These are phyloP conservation scores for Zaprionus gabonicus DNA, from an alignment of 1,140 invertebrate genomes.

Conservation along the genomic window DNA sequence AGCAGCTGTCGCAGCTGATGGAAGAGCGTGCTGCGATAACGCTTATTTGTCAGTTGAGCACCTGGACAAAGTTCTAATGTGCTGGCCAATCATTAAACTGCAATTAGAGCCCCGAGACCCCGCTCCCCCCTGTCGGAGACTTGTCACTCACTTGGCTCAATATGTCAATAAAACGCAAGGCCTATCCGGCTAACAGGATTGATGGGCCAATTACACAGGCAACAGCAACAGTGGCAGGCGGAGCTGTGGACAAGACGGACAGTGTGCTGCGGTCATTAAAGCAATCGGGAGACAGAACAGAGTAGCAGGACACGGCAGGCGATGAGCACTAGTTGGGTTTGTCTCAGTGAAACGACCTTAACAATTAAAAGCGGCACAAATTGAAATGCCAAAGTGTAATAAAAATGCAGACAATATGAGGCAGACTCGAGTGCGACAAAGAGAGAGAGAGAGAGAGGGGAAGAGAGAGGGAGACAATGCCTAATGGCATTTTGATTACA, in stretches of 20 bases:
- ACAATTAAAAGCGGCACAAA: constrained; percentile 38
- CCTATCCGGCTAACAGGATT: constrained; percentile 19
- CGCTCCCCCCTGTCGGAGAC: constrained; percentile 5
- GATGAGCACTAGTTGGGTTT: background rate
- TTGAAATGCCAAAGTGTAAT: constrained; percentile 31
- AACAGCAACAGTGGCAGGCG: constrained; percentile 10
- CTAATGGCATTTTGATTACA: constrained; percentile 79
- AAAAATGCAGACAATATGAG: constrained; percentile 4
- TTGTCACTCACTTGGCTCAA: constrained; percentile 48
- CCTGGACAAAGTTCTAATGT: constrained; percentile 1
- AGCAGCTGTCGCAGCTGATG: too few relatives aligned
- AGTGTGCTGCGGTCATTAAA: constrained; percentile 25
- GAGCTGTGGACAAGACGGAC: background rate
- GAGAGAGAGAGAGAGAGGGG: too few relatives aligned
- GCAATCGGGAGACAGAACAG: background rate
- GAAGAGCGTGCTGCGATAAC: background rate
- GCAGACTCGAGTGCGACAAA: background rate
- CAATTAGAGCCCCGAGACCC: constrained; percentile 34
- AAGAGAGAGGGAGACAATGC: constrained; percentile 17
- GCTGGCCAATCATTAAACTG: constrained; percentile 43
- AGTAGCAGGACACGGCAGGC: background rate
- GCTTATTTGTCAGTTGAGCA: constrained; percentile 20
- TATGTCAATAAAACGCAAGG: constrained; percentile 51
- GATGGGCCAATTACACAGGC: constrained; percentile 48
- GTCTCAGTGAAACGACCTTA: constrained; percentile 8